Conservation (phyloP, 2,888 invertebrate genomes). For the Mycalesis mineus region DNA sequence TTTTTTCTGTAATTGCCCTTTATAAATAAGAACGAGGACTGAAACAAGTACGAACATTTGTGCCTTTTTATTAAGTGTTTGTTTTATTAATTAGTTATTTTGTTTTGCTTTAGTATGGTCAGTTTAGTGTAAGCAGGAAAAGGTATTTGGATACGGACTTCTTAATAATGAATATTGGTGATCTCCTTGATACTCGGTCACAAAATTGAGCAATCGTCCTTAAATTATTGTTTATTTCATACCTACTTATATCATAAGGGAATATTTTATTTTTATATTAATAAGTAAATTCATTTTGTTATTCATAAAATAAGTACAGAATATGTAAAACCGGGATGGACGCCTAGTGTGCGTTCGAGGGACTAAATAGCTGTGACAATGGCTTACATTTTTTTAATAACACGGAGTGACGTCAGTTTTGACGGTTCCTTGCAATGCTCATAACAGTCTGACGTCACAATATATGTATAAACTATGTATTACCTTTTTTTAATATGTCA, state of each 20-base stretch:
- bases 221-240: slow-evolving; percentile 56
- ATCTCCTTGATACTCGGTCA: slow-evolving; percentile 39
- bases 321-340: neutral
- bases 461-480: no score
- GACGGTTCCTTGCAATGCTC: no score
- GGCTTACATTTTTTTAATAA: no score
- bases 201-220: slow-evolving; percentile 73
- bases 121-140: neutral
- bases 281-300: slow-evolving; percentile 23
- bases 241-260: slow-evolving; percentile 9
- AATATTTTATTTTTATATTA: slow-evolving; percentile 27
- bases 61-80: neutral
- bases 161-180: slow-evolving; percentile 2
- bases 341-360: neutral
- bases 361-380: no score
- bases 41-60: neutral
- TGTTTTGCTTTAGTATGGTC: neutral
- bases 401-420: no score
- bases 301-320: slow-evolving; percentile 14
- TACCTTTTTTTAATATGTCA: neutral
- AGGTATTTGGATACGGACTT: neutral
- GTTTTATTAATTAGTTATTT: neutral
- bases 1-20: no score
- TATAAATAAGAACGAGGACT: no score
- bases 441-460: no score